A percentile compares a stretch with the other conserved stretches of the same genome.
Conservation (phyloP, 2,888 invertebrate species). For the Osedax fenrisi region DNA sequence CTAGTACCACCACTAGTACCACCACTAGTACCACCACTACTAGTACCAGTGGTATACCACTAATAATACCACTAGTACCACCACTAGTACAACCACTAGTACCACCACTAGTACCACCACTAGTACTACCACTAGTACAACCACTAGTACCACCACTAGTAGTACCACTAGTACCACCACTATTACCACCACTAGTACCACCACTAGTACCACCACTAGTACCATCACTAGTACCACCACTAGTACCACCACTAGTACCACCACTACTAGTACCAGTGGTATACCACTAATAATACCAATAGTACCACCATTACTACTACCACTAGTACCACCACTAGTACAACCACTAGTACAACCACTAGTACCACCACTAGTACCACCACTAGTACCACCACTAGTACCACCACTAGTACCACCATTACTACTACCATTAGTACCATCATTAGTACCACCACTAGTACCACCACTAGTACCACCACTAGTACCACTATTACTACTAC, state of each 20-base stretch:
- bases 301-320: constrained; percentile 23
- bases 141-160: constrained; percentile 9
- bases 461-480: no score
- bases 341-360: no score
- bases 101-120: background rate
- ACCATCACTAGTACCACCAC: constrained; percentile 10
- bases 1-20: background rate
- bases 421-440: no score
- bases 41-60: background rate
- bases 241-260: constrained; percentile 20
- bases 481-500: no score
- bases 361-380: no score
- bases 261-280: constrained; percentile 25
- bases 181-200: background rate
- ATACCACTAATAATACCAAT: constrained; percentile 23
- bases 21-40: background rate
- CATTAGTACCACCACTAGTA: no score
- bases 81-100: background rate
- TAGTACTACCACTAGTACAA: constrained; percentile 1
- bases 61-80: background rate
- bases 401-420: no score
- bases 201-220: background rate
- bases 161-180: constrained; percentile 21
- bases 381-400: no score
- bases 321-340: no score